Base-by-base conservation (phyloP, 2,797 vertebrate genomes). In the Enteromius thamalakanensis region DNA sequence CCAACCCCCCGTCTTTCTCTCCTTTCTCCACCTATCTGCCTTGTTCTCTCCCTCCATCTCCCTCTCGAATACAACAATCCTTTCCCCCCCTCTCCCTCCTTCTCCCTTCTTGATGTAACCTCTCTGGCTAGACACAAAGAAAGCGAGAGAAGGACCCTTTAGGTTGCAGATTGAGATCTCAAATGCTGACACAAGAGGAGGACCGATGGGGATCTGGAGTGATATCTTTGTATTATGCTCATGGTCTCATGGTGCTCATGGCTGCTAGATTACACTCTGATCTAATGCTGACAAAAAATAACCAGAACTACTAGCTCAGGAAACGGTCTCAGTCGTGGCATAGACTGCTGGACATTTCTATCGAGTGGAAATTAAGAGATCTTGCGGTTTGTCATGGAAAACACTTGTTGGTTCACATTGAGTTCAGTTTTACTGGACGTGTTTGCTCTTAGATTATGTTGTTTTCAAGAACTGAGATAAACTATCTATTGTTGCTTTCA, bases 151-250 rank as follows among this genome's bases (percentile, higher is more conserved):
- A 89, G 69, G 84, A 80, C 45, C 82, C 70, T 80, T 88, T 87
- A 85, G 42, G 37, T 84, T 80, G 67, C 81, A 90, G 80, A 89
- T 74, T 83, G 78, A 88, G 86, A 85, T 87, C 62, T 91, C 87
- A 89, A 89, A 84, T 71, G 79, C 62, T 42, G 91, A 87, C 80
- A 90, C 90, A 90, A 91, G 91, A 83, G 71, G 84, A 84, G 89
- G 86, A 76, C 72, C 87, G 77, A 76, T 88, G 83, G 87, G 86
- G 86, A 81, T 89, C 79, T 72, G 51, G 74, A 88, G 82, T 83
- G 82, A 83, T 87, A 83, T 86, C 82, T 90, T 88, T 90, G 87
- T 90, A 86, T 90, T 87, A 84, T 87, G 88, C 82, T 86, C 87
- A 84, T 81, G 75, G 85, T 85, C 83, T 89, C 87, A 81, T 88